A percentile compares a stretch with the other conserved stretches of the same genome.
phyloP scores from a whole-genome alignment of 1,140 invertebrate species.

The Dendrolimus punctatus region DNA sequence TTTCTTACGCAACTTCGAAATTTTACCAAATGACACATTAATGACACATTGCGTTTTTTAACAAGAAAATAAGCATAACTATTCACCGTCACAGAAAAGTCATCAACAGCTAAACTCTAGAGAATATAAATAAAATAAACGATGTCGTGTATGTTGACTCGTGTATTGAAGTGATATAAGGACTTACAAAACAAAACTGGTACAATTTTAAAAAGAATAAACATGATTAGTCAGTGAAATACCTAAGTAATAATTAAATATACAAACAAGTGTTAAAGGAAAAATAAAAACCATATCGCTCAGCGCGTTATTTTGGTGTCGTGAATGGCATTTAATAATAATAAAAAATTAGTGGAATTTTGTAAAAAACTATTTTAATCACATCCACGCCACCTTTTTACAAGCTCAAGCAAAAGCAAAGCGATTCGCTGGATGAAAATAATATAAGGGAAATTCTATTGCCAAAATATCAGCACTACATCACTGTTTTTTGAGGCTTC shows the following conservation, averaged over 20 bases:
- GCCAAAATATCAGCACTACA: conserved; percentile 6
- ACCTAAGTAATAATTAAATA: conserved; percentile 43
- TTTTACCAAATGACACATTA: too few species aligned
- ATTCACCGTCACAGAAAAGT: too few species aligned
- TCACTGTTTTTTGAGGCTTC: conserved; percentile 39
- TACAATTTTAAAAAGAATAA: conserved; percentile 26
- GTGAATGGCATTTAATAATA: conserved; percentile 27
- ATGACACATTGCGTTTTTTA: too few species aligned
- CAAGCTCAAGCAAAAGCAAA: conserved; percentile 67
- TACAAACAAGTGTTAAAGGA: conserved; percentile 70
- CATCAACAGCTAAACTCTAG: too few species aligned
- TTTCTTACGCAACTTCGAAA: too few species aligned
- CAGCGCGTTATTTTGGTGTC: conserved; percentile 46
- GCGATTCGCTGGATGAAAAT: conserved; percentile 40
- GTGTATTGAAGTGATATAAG: conserved; percentile 12
- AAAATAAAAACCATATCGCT: conserved; percentile 51
- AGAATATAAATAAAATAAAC: too few species aligned
- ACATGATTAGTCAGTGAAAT: conserved; percentile 49
- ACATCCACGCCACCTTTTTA: conserved; percentile 49
- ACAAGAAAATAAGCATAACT: too few species aligned
- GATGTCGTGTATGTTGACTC: conserved; percentile 20
- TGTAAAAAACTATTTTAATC: conserved; percentile 16
- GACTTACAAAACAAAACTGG: conserved; percentile 27
- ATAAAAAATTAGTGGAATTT: not conserved
- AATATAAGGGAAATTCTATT: conserved; percentile 19